These are phyloP conservation scores for Helleia helle DNA, from an alignment of 2,888 invertebrate genomes.

Conservation along the genomic window DNA sequence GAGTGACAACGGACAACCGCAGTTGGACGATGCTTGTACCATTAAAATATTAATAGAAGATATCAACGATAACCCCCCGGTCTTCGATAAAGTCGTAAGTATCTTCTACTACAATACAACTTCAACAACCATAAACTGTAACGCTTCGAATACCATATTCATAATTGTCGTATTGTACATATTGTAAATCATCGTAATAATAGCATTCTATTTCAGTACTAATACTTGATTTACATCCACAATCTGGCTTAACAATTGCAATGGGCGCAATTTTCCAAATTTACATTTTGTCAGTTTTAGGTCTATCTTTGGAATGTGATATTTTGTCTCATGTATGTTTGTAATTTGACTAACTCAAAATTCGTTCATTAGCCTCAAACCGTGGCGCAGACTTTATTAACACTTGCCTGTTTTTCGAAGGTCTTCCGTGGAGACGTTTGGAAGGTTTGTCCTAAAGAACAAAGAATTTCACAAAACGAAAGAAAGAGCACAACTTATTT, in stretches of 20 bases:
- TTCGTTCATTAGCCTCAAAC: constrained; percentile 47
- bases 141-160: background rate
- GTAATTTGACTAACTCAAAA: constrained; percentile 28
- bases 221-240: constrained; percentile 6
- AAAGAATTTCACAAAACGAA: constrained; percentile 56
- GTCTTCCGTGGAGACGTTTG: constrained; percentile 78
- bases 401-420: constrained; percentile 69
- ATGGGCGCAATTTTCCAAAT: constrained; percentile 16
- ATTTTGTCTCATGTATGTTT: constrained; percentile 14
- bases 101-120: constrained; percentile 18
- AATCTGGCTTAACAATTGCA: constrained; percentile 5
- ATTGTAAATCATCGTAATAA: constrained; percentile 3
- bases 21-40: constrained; percentile 93
- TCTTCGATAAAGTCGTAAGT: constrained; percentile 86
- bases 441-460: constrained; percentile 75
- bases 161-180: background rate
- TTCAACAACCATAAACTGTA: no score
- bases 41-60: constrained; percentile 93
- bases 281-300: constrained; percentile 22
- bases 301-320: constrained; percentile 23
- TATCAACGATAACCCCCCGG: constrained; percentile 92
- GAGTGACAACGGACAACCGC: constrained; percentile 92
- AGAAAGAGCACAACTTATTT: constrained; percentile 51
- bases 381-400: constrained; percentile 59
- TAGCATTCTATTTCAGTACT: constrained; percentile 12